Evolutionary conservation across 2,888 invertebrate species (phyloP), one percentile per base, ranked within the genome.

Genomic region (Sarcophaga carnaria): DNA sequence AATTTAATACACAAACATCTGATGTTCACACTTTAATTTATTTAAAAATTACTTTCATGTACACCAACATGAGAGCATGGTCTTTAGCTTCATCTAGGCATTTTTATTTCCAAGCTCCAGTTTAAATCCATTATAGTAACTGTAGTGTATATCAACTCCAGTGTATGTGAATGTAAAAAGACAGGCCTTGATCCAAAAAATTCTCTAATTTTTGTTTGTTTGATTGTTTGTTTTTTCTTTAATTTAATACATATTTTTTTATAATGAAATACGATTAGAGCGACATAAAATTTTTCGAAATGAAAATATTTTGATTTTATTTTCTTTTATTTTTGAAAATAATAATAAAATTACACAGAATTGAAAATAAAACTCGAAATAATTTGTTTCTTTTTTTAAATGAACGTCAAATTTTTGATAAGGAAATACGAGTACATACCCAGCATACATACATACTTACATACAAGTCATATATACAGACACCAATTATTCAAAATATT

Each of bases 151-250:
- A 37, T 2, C 37, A 37, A 8, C 37, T 0, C 1, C 2, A 37
- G 37, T 2, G 37, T 10, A 37, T 37, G 8, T 37, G 37, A 37
- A 37, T 37, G 10, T 37, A 10, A 54, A 54, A 54, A 54, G 17
- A 5, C 17, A 75, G 54, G 37, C 81, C 81, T 81, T 81, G 81
- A 75, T 75, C 81, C 60, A 66, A 74, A 81, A 75, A 66, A n/a
- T 11, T 12, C 5, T n/a, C 22, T 64, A 25, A 25, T 64, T 45
- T 67, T 27, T 14, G 17, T 64, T 14, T 17, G 45, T 67, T 27
- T 14, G 17, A 27, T 14, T 17, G 45, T 22, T 27, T 64, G 27
- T 64, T 64, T 2, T 25, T 12, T 10, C 3, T 64, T 64, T 25
- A 25, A 25, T 37, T 22, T 63, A 22, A 71, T 25, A 25, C 25